Percentiles rank a stretch among this genome's conserved stretches.
These are phyloP conservation scores for Macrobrachium rosenbergii DNA, from an alignment of 1,140 invertebrate genomes.

Conservation along the genomic window DNA sequence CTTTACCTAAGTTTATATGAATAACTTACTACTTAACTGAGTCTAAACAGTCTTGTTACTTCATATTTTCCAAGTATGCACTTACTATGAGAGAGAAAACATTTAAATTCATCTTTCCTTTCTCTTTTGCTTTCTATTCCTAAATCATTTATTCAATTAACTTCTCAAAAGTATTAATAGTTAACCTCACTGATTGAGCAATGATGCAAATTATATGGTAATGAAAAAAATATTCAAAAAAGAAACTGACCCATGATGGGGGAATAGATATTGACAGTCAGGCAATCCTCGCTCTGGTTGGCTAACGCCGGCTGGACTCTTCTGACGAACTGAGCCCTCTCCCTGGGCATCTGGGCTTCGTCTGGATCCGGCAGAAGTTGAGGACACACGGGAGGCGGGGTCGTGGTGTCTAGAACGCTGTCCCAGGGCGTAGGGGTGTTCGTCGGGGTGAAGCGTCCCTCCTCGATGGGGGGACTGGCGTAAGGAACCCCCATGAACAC, in stretches of 20 bases:
- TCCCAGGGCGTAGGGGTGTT: conserved; percentile 91
- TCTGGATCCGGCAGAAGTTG: conserved; percentile 74
- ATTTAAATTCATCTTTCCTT: too few relatives aligned
- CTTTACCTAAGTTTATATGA: too few relatives aligned
- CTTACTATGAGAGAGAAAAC: too few relatives aligned
- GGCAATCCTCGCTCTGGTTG: conserved; percentile 96
- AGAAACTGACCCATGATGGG: conserved; percentile 73
- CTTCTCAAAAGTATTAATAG: too few relatives aligned
- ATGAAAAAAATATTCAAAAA: too few relatives aligned
- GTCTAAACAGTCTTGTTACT: too few relatives aligned
- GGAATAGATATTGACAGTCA: conserved; percentile 95
- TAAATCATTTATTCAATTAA: too few relatives aligned
- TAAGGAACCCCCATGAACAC: conserved; percentile 95
- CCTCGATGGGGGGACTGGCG: conserved; percentile 92
- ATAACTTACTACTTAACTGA: too few relatives aligned
- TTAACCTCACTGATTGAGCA: background rate
- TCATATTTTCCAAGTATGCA: too few relatives aligned
- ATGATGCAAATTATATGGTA: background rate
- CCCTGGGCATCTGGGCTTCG: conserved; percentile 85
- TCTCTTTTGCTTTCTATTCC: too few relatives aligned
- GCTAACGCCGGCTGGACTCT: conserved; percentile 84
- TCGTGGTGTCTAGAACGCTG: conserved; percentile 85
- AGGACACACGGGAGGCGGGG: conserved; percentile 87
- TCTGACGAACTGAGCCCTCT: conserved; percentile 86
- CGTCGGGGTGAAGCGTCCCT: conserved; percentile 93